Conservation (phyloP, 2,113 vertebrate species). For the Alligator mississippiensis region DNA sequence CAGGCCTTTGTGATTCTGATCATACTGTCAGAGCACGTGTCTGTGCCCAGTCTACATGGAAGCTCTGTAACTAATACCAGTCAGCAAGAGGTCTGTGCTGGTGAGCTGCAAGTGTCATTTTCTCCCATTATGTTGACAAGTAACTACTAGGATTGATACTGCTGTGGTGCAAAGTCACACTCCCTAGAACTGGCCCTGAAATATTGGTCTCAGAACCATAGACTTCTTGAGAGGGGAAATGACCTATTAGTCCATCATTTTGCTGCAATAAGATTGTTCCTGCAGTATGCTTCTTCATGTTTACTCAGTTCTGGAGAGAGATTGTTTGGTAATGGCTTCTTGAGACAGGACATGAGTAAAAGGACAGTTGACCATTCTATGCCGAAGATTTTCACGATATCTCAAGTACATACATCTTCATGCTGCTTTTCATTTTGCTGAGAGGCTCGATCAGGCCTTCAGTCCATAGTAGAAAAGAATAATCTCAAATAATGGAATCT, state of each 20-base stretch:
- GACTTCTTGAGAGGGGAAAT: not conserved
- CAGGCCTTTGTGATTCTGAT: not conserved
- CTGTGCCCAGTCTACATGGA: not conserved
- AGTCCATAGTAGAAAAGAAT: not conserved
- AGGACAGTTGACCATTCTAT: not conserved
- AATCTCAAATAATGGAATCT: not conserved
- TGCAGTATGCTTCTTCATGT: not conserved
- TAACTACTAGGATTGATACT: not conserved
- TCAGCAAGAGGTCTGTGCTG: not conserved
- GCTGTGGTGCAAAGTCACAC: not conserved
- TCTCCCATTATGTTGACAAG: accelerated
- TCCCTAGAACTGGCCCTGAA: not conserved
- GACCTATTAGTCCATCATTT: not conserved
- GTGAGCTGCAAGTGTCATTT: not conserved
- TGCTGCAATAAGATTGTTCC: not conserved
- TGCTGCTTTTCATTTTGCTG: not conserved
- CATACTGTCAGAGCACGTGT: not conserved
- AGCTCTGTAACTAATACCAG: not conserved
- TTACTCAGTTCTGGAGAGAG: not conserved
- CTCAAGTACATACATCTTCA: not conserved
- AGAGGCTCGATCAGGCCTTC: not conserved
- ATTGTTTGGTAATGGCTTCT: not conserved
- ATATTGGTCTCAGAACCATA: accelerated
- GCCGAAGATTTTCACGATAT: not conserved
- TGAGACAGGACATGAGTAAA: not conserved